Evolutionary conservation across 2,888 invertebrate genomes (phyloP), one percentile per base, ranked within the genome.

Genomic region (Caenorhabditis wallacei): DNA sequence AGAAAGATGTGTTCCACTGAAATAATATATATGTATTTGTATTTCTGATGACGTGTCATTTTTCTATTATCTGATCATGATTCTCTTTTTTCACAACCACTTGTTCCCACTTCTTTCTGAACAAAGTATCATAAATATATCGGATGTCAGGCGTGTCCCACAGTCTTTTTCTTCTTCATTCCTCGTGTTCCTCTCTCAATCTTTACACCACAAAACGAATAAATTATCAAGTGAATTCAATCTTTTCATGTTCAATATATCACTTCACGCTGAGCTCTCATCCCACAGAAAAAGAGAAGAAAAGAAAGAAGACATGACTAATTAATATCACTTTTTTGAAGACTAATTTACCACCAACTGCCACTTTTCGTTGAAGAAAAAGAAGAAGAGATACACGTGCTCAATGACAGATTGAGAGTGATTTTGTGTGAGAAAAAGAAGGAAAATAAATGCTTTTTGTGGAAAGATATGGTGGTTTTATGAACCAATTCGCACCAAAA

Each of bases 251-350:
- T 71, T 71, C 64, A n/a, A 75, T 75, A 75, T 75, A 57, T 75
- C 75, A 75, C 66, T n/a, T 66, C 72, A 64, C 48, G 63, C 72
- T 74, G 72, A 56, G 54, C 30, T 37, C 40, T 18, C 46, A 35
- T 2, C 22, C 5, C 11, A 63, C n/a, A 4, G 56, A n/a, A 26
- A 35, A 59, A 59, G 7, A 22, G 30, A 40, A 11, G 63, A 51
- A 26, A 24, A 26, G n/a, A 40, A 40, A 30, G 53, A 53, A 37
- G 61, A 43, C 46, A 56, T 46, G 74, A 51, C 69, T 78, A 78
- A 78, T 78, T 78, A 78, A 78, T 78, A 78, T 78, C 75, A 66
- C 48, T 59, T 76, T 76, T 78, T 78, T 78, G 61, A 69, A 30
- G 54, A 57, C 11, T 69, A 69, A 69, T 78, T 78, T 69, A 63